A percentile compares a stretch with the other conserved stretches of the same genome.
phyloP scores from a whole-genome alignment of 2,888 invertebrate genomes.

The Lasioglossum oenotherae region DNA sequence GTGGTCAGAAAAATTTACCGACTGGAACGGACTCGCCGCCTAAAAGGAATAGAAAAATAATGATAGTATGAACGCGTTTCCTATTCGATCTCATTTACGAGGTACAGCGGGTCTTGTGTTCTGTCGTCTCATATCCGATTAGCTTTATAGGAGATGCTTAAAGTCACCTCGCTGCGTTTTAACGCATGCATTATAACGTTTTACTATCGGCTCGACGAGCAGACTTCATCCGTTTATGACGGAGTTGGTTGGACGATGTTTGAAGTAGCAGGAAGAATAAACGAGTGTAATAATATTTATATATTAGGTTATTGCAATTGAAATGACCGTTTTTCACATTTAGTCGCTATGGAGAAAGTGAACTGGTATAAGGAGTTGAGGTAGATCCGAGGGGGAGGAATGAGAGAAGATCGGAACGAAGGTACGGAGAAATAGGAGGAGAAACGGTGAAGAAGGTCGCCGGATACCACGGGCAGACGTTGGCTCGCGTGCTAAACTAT shows the following conservation, averaged over 20 bases:
- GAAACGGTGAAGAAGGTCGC: conserved; percentile 54
- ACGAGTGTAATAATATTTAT: too few species aligned
- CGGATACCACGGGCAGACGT: conserved; percentile 55
- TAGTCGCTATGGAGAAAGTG: conserved; percentile 29
- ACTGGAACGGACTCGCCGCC: too few species aligned
- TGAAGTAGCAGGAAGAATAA: not conserved
- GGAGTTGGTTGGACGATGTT: not conserved
- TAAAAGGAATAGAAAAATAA: not conserved
- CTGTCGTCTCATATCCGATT: conserved; percentile 1
- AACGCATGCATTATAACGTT: not conserved
- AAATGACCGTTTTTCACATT: too few species aligned
- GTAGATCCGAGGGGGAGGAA: not conserved
- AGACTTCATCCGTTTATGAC: not conserved
- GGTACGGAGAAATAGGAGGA: conserved; percentile 28
- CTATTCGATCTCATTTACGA: not conserved
- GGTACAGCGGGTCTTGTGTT: not conserved
- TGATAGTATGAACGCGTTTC: not conserved
- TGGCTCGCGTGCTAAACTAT: conserved; percentile 72
- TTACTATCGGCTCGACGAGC: not conserved
- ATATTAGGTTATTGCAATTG: too few species aligned
- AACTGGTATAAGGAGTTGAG: not conserved
- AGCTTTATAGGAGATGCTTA: not conserved
- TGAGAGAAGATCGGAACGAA: too few species aligned
- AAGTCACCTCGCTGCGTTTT: not conserved
- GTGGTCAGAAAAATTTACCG: not conserved